Conservation (phyloP, 2,113 vertebrate genomes). For the Stigmatopora nigra region DNA sequence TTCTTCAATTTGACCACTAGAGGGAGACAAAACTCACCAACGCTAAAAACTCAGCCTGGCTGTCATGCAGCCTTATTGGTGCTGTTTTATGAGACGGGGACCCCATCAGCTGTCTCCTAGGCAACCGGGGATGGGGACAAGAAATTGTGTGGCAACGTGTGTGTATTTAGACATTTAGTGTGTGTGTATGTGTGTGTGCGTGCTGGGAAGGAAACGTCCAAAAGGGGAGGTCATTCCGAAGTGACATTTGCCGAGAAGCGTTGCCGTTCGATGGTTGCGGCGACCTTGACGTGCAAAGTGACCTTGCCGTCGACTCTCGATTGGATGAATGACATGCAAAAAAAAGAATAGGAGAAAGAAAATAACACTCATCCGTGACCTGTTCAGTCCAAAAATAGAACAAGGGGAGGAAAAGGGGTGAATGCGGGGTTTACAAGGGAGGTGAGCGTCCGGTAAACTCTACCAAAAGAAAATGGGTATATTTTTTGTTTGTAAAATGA, state of each 20-base stretch:
- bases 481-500: not conserved
- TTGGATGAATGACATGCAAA: not conserved
- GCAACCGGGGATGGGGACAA: constrained; percentile 60
- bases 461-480: not conserved
- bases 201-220: constrained; percentile 23
- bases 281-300: constrained; percentile 41
- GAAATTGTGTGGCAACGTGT: constrained; percentile 35
- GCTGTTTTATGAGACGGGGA: constrained; percentile 48
- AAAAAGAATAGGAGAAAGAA: not conserved
- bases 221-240: constrained; percentile 6
- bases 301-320: constrained; percentile 28
- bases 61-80: constrained; percentile 35
- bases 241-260: constrained; percentile 7
- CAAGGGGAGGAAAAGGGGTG: constrained; percentile 2
- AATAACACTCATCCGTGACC: not conserved
- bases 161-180: constrained; percentile 1
- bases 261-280: constrained; percentile 11
- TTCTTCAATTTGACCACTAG: constrained; percentile 37
- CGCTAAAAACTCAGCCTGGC: constrained; percentile 14
- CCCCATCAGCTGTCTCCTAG: constrained; percentile 62
- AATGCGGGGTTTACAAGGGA: not conserved
- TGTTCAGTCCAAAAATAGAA: constrained; percentile 3
- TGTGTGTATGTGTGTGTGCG: constrained; percentile 9
- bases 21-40: constrained; percentile 35
- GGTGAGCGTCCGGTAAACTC: not conserved